Evolutionary conservation across 2,797 vertebrate species (phyloP).

Genomic region (Falco rusticolus): DNA sequence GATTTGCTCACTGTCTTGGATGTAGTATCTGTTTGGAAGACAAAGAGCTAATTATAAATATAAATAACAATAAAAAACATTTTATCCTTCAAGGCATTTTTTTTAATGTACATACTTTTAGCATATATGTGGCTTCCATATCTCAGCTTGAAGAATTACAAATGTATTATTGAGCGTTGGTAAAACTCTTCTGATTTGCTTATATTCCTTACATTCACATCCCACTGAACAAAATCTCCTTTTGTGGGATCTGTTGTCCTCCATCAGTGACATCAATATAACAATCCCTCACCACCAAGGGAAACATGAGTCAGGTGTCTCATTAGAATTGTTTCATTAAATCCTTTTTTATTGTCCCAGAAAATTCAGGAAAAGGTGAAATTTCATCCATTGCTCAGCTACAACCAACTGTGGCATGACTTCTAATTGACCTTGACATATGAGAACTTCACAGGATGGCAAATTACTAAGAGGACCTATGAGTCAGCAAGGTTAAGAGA

Average conservation of each 20-base stretch:
- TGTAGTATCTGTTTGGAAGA: background rate
- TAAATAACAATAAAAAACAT: background rate
- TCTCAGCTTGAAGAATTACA: background rate
- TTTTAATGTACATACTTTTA: background rate
- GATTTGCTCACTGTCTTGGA: background rate
- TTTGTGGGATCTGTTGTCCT: background rate
- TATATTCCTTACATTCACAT: background rate
- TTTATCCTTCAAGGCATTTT: background rate
- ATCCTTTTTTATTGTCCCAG: background rate
- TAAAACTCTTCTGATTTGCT: background rate
- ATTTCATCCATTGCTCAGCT: background rate
- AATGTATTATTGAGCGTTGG: background rate
- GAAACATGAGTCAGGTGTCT: background rate
- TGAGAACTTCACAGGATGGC: background rate
- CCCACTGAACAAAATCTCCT: background rate
- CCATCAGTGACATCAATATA: background rate
- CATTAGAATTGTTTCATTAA: background rate
- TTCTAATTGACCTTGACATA: conserved; percentile 18
- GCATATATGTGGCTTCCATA: background rate
- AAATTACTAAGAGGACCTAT: background rate
- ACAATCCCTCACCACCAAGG: background rate
- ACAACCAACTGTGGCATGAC: background rate
- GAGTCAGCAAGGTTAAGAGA: conserved; percentile 24
- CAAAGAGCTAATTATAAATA: conserved; percentile 15
- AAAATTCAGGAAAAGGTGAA: conserved; percentile 9